Evolutionary conservation across 1,140 invertebrate species (phyloP), one percentile per base, ranked within the genome.

Genomic region (Mamestra configurata): DNA sequence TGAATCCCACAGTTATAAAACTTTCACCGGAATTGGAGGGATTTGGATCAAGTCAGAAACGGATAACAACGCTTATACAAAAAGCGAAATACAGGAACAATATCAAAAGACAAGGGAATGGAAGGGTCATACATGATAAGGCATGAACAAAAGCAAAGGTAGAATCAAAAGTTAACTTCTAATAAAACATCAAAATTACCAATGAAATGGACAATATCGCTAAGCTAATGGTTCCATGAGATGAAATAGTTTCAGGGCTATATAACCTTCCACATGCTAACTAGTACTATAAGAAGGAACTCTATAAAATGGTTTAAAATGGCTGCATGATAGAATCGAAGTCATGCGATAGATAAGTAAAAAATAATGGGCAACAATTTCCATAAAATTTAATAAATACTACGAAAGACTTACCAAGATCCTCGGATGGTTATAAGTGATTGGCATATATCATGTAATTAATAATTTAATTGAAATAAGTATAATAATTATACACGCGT

Each of bases 381-480:
- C 35, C 59, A 64, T 64, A 53, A 46, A 77, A 77, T 77, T 27
- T 82, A 40, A 49, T 68, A 57, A 31, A 79, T 20, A 76, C 37
- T 78, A 76, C 37, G 3, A 79, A 80, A 75, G 35, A 88, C 87
- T 88, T 87, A 88, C 87, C 87, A 71, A 79, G 53, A 43, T 85
- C 83, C 87, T 84, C 71, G 55, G 51, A 64, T 66, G 66, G 70
- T 61, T 77, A 53, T 64, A 59, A 59, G 81, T 51, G 76, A 27
- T 55, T 70, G 49, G 20, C 46, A 79, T 71, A 59, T 68, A 46
- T 43, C 24, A 72, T 59, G 11, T 61, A 37, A 40, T 72, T 59
- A 79, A 61, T 78, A 40, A 18, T n/a, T 40, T 70, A 53, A 18
- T 37, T 57, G 43, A 35, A 71, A 77, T 57, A 31, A n/a, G n/a